Conservation (phyloP, 1,140 invertebrate species). For the Drosophila baimaii region DNA sequence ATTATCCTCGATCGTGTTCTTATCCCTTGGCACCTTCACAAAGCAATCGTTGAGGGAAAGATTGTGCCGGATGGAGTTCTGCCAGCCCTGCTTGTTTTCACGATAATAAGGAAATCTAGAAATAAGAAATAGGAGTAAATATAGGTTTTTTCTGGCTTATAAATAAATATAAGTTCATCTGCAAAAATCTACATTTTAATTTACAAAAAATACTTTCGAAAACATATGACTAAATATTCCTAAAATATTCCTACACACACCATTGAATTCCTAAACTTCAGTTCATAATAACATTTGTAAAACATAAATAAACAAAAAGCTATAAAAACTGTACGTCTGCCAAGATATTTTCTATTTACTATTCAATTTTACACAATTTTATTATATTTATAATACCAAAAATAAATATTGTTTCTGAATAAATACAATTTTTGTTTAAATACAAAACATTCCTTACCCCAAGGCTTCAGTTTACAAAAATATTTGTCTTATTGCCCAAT, state of each 20-base stretch:
- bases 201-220: too few relatives aligned
- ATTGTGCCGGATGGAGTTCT: constrained; percentile 95
- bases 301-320: not conserved
- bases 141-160: too few relatives aligned
- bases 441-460: not conserved
- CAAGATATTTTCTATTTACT: not conserved
- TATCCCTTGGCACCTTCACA: constrained; percentile 91
- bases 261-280: not conserved
- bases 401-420: not conserved
- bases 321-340: not conserved
- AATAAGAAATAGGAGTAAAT: too few relatives aligned
- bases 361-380: not conserved
- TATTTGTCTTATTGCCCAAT: constrained; percentile 17
- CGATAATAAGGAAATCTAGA: constrained; percentile 90
- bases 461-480: constrained; percentile 1
- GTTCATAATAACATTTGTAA: not conserved
- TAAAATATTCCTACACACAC: too few relatives aligned
- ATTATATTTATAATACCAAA: constrained; percentile 1
- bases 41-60: constrained; percentile 97
- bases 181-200: too few relatives aligned
- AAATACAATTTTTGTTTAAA: constrained; percentile 2
- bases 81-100: constrained; percentile 93
- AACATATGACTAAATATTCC: not conserved
- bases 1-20: constrained; percentile 89
- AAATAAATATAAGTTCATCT: too few relatives aligned